Evolutionary conservation across 2,888 invertebrate genomes (phyloP), one percentile per base, ranked within the genome.

Genomic region (Conops quadrifasciatus): DNA sequence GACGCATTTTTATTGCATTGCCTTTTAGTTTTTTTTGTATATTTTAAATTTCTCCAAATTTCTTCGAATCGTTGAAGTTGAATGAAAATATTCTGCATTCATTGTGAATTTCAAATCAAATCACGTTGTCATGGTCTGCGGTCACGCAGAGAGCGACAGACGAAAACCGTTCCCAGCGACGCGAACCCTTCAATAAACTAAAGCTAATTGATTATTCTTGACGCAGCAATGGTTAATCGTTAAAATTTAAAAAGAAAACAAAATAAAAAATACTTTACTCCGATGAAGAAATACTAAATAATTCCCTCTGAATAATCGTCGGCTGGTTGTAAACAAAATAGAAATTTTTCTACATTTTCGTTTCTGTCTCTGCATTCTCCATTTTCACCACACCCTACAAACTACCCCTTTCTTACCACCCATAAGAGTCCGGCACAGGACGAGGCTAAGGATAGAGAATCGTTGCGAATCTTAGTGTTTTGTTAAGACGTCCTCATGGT

Each of bases 71-170:
- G n/a, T n/a, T 26, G 26, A 26, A 58, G n/a, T 67, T 60, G 60
- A 49, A 51, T 30, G 62, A 60, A 62, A 66, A 71, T 71, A 72
- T 71, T 71, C 15, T 28, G 5, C 13, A 28, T 75, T 75, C 62
- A 80, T 77, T 80, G 80, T 80, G 79, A 79, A 79, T 79, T 77
- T 76, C 77, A 75, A 79, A 75, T 75, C 66, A 73, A 72, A 73
- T 73, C 73, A 72, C 75, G 77, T 72, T 36, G 4, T 36, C 36
- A 36, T 36, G 4, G n/a, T 36, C 21, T 24, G 59, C 60, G 56
- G 24, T 26, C n/a, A 28, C 13, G 19, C 43, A 15, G 36, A 21
- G 16, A 28, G 4, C 5, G 11, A 62, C n/a, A n/a, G n/a, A n/a
- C 2, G 19, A 19, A 21, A 24, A 53, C 19, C 21, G 11, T 21